Conservation (phyloP, 2,113 vertebrate genomes). For the Nycticorax nycticorax region DNA sequence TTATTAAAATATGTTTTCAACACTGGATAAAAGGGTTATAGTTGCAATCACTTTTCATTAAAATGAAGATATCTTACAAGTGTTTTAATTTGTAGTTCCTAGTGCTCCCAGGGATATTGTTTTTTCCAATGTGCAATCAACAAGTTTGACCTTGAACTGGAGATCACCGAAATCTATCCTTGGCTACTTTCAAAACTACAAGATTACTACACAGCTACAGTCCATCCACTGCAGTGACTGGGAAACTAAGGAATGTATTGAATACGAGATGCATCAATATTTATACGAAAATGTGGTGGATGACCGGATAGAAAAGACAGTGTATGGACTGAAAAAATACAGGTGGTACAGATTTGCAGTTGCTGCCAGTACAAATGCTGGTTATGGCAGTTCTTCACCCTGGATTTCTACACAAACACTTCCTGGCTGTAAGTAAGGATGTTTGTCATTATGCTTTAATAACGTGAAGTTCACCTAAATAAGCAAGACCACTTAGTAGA, state of each 20-base stretch:
- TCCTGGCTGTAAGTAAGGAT: conserved; percentile 85
- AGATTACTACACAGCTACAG: conserved; percentile 81
- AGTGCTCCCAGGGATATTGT: conserved; percentile 81
- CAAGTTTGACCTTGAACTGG: conserved; percentile 88
- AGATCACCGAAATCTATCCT: conserved; percentile 79
- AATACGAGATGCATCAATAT: conserved; percentile 72
- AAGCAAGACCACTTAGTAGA: background rate
- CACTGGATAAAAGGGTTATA: background rate
- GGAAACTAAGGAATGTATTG: conserved; percentile 79
- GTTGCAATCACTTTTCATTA: background rate
- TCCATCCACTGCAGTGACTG: conserved; percentile 77
- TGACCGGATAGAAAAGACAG: conserved; percentile 70
- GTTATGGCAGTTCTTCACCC: conserved; percentile 82
- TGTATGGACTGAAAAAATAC: conserved; percentile 86
- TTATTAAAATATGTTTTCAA: background rate
- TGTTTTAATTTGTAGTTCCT: conserved; percentile 80
- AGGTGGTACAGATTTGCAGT: conserved; percentile 89
- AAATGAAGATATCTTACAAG: background rate
- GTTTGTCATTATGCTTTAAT: background rate
- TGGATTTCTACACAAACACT: conserved; percentile 87
- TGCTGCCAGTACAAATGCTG: conserved; percentile 88
- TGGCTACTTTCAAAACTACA: conserved; percentile 89
- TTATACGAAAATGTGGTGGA: conserved; percentile 63
- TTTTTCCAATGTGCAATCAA: conserved; percentile 81
- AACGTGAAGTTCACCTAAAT: background rate